Conservation (phyloP, 2,888 invertebrate species). For the Lampropteryx suffumata region DNA sequence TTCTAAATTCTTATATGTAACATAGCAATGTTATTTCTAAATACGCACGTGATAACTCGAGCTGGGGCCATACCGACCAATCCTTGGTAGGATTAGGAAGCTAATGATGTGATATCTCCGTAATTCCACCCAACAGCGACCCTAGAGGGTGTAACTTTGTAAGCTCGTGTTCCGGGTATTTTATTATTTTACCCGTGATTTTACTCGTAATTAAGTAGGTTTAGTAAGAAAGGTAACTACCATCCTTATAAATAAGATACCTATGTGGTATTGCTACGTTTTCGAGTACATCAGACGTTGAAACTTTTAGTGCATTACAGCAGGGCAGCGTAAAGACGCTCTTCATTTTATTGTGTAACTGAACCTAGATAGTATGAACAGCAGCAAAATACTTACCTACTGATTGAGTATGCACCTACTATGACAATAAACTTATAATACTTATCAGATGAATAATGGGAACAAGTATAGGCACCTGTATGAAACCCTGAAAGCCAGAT, state of each 20-base stretch:
- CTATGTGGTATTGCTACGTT: no score
- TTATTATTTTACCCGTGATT: conserved; percentile 1
- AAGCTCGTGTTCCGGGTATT: conserved; percentile 23
- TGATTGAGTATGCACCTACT: no score
- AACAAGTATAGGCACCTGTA: no score
- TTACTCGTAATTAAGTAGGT: neutral
- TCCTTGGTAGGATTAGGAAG: conserved; percentile 36
- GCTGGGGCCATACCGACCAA: conserved; percentile 28
- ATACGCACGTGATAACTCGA: neutral
- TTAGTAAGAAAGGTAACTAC: no score
- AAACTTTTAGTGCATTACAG: no score
- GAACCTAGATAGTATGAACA: no score
- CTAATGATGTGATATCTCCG: conserved; percentile 40
- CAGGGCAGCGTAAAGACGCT: no score
- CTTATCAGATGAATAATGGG: no score
- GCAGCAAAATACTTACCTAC: no score
- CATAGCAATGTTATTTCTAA: neutral
- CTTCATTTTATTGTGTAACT: no score
- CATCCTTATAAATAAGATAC: neutral
- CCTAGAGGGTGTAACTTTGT: conserved; percentile 32
- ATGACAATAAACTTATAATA: no score
- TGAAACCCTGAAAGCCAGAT: conserved; percentile 1
- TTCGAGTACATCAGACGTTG: no score
- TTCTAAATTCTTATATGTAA: neutral
- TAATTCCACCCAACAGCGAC: conserved; percentile 32